Base-by-base conservation (phyloP, 2,797 vertebrate genomes). In the Diglossa cyanea region DNA sequence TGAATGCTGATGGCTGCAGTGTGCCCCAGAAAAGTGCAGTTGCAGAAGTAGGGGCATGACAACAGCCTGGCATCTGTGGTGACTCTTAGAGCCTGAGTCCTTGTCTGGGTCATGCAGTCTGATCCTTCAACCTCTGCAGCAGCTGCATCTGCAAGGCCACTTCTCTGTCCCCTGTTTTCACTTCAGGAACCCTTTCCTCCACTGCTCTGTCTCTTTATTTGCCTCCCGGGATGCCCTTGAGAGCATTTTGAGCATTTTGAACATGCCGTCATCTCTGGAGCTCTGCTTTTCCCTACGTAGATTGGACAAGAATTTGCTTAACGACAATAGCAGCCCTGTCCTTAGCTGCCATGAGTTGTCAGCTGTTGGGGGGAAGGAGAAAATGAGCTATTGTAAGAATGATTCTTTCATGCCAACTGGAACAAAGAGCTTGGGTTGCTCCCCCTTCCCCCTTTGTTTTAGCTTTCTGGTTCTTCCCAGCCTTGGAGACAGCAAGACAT, bases 331-430 rank as follows among this genome's bases (percentile, higher is more conserved):
- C 95, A 96, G 90, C 74, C 79, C 93, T 96, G 96, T 96, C 96
- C 96, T 96, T 95, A 96, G 83, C 78, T 96, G 96, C 94, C 95
- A 93, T 94, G 94, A 88, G 90, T 53, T 95, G 92, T 95, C 96
- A 96, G 95, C 96, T 96, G 96, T 95, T 96, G 92, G 90, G 92
- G 94, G 83, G 83, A 95, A 94, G 88, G 88, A 95, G 80, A 94
- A 94, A 96, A 96, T 93, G 70, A 91, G 83, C 90, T 95, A 94
- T 96, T 96, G 95, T 95, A 95, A 95, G 96, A 96, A 96, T 79
- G 80, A 92, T 90, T 73, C 55, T 93, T 92, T 92, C 51, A 88
- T 88, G 94, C 96, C 96, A 95, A 90, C 94, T 96, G 92, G 96
- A 96, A 95, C 95, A 96, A 96, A 96, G 96, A 83, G 73, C 83